Base-by-base conservation (phyloP, 2,113 vertebrate species). In the Siniperca chuatsi region DNA sequence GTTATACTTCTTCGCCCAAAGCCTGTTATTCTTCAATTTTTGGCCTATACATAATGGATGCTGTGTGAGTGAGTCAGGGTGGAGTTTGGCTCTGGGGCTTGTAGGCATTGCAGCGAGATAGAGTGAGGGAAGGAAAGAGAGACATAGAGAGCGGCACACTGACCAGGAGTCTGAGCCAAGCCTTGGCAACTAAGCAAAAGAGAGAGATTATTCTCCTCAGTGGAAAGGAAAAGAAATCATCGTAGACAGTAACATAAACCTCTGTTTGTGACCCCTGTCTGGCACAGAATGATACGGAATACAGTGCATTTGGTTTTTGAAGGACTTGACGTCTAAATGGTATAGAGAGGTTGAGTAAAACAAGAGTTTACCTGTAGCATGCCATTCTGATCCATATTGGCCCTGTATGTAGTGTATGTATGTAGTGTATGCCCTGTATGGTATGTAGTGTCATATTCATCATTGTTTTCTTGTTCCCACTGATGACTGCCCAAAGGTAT, bases 41-140 rank as follows among this genome's bases (percentile, higher is more conserved):
- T 85, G 83, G 79, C 89, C 93, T 90, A 92, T 95, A 90, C 89
- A 95, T 96, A 95, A 96, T 96, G 90, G 90, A 95, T 94, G 91
- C 87, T 90, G 81, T 94, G 89, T 89, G 92, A 94, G 87, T 75
- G 90, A 90, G 83, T 89, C 50, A 78, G 86, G 90, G 87, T 84
- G 90, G 93, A 89, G 92, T 90, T 92, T 86, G 81, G 91, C 90
- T 89, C 84, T 79, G 54, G 76, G 82, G 91, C 84, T 93, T 80
- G 90, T 78, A 58, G 89, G 92, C 90, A 88, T 87, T 87, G 82
- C 90, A 90, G 87, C 6, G 72, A 89, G 91, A 92, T 57, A 86
- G 71, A 87, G 55, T 77, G 74, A 73, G 81, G 79, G 77, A 90
- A 78, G 69, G 69, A 81, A 72, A 81, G 83, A 79, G 52, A 90